Base-by-base conservation (phyloP, 2,888 invertebrate genomes). In the Drosophila nigritarsus region DNA sequence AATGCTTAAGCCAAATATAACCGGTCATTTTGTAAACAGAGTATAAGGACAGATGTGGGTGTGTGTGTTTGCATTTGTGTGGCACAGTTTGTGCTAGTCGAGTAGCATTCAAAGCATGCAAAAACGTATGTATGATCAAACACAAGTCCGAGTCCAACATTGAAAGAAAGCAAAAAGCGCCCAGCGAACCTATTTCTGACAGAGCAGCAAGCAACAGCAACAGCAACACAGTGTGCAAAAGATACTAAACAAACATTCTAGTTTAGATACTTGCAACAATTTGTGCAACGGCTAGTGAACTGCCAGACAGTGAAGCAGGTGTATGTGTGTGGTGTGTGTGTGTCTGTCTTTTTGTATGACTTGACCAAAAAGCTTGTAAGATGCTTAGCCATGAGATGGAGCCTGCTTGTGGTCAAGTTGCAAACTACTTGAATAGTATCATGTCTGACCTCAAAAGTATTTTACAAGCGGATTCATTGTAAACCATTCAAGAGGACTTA, bases 171-270 rank as follows among this genome's bases (percentile, higher is more conserved):
- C 66, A 63, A 72, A 62, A 76, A 38, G 7, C 20, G 20, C 7
- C 13, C 64, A 56, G 38, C 62, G 40, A 60, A 48, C 55, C 51
- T 40, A 38, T 49, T 38, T 42, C 50, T 45, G 42, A 65, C 74
- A 73, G 42, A 13, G 18, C 11, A 13, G 42, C 42, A 42, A 13
- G 42, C 13, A 20, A 13, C 42, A 20, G 9, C 3, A 45, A 45
- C 65, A 45, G 71, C 66, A 68, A 9, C 20, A 49, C 63, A 61
- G 62, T 62, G 71, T 70, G 77, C 68, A 77, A 86, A 72, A 74
- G 75, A 78, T 79, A 73, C 77, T 79, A 81, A 78, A 73, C 78
- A 82, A 88, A 78, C 80, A 87, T 77, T 83, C 73, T 73, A 83
- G 73, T 82, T 77, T 73, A 83, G 82, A 75, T 80, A 83, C 81